These are phyloP conservation scores for Calephelis nemesis DNA, from an alignment of 1,140 invertebrate species.

Conservation along the genomic window DNA sequence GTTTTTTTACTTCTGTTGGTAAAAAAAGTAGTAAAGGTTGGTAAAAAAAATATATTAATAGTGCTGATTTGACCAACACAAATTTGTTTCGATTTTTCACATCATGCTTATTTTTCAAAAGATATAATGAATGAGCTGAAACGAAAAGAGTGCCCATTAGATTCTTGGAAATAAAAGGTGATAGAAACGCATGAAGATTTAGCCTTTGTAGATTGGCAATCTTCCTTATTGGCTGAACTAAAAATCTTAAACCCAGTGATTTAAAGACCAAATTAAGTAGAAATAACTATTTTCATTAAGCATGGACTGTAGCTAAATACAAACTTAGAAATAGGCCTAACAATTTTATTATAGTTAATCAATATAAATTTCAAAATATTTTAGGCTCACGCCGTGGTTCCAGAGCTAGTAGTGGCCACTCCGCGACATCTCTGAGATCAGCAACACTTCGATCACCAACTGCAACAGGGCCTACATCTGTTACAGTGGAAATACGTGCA, in stretches of 20 bases:
- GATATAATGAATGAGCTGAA: background rate
- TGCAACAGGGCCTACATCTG: constrained; percentile 64
- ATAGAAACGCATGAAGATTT: constrained; percentile 19
- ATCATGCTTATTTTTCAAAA: no score
- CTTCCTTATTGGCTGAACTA: constrained; percentile 6
- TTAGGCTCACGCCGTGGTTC: constrained; percentile 84
- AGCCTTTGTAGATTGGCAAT: constrained; percentile 9
- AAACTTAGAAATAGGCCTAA: background rate
- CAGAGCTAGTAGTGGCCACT: constrained; percentile 83
- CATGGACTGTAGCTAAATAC: constrained; percentile 5
- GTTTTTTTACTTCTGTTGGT: no score
- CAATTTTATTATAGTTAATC: background rate
- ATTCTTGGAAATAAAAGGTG: background rate
- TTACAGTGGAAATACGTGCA: constrained; percentile 70
- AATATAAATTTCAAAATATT: constrained; percentile 28
- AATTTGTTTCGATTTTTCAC: no score
- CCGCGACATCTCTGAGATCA: constrained; percentile 80
- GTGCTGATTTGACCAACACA: no score
- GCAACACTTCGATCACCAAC: constrained; percentile 67
- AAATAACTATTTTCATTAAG: background rate
- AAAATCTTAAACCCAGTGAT: background rate
- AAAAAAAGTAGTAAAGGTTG: no score
- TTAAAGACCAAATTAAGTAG: background rate
- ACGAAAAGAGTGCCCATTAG: background rate
- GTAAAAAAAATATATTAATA: no score